Evolutionary conservation across 2,797 vertebrate genomes (phyloP).

Genomic region (Sus cebifrons): DNA sequence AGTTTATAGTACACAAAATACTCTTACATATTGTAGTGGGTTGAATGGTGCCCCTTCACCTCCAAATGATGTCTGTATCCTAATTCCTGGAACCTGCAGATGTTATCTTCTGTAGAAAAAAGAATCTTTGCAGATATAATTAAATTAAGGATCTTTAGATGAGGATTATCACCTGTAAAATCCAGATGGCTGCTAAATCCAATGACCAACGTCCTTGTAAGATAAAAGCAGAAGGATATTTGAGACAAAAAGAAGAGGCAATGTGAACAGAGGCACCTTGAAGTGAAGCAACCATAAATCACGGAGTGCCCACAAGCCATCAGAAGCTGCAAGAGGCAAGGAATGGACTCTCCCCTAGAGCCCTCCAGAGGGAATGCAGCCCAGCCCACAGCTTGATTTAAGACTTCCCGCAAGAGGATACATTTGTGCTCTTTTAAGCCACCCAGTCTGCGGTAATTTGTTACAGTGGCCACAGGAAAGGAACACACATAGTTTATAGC

Average conservation of each 20-base stretch:
- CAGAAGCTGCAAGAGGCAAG: background rate
- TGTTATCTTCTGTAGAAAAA: background rate
- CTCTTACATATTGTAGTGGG: background rate
- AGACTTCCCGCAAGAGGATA: background rate
- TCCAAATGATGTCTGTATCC: background rate
- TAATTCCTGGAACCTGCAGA: background rate
- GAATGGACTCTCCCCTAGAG: background rate
- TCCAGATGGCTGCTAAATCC: background rate
- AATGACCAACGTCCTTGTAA: background rate
- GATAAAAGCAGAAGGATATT: background rate
- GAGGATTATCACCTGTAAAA: background rate
- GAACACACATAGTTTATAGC: background rate
- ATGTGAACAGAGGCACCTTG: background rate
- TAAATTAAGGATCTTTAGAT: background rate
- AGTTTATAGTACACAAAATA: background rate
- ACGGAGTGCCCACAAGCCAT: background rate
- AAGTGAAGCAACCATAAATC: background rate
- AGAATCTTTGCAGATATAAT: background rate
- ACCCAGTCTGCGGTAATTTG: background rate
- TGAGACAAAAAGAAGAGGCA: background rate
- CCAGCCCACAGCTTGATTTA: background rate
- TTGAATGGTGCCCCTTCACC: too few species aligned
- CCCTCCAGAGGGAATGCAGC: background rate
- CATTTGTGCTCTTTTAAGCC: background rate
- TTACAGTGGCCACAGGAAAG: background rate